Evolutionary conservation across 2,888 invertebrate species (phyloP).

Genomic region (Hofmannophila pseudospretella): DNA sequence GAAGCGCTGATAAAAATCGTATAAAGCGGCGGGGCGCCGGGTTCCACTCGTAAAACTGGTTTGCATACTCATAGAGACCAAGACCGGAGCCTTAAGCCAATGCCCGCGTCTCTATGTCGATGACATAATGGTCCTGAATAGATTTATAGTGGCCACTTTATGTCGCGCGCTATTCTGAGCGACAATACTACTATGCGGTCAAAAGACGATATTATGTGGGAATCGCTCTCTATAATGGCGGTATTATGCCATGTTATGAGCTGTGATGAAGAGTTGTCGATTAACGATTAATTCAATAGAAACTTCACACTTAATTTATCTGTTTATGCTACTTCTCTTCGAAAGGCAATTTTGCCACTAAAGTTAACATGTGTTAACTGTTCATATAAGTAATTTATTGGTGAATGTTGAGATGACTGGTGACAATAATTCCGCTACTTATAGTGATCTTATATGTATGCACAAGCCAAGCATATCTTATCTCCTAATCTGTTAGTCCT

Average conservation of each 20-base stretch:
- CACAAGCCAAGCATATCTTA: no score
- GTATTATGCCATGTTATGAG: neutral
- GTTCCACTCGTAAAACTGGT: neutral
- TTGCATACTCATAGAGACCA: neutral
- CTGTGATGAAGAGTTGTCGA: neutral
- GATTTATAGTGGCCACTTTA: slow-evolving; percentile 36
- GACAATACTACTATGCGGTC: neutral
- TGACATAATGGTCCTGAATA: slow-evolving; percentile 60
- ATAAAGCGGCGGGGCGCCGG: neutral
- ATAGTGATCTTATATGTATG: no score
- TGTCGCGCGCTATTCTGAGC: neutral
- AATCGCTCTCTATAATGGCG: neutral
- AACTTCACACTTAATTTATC: no score
- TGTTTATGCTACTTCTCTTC: no score
- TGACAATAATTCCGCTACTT: no score
- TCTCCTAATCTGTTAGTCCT: no score
- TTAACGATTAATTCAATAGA: no score
- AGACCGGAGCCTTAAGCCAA: slow-evolving; percentile 29
- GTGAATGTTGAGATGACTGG: no score
- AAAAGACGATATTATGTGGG: neutral
- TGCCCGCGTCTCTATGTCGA: slow-evolving; percentile 49
- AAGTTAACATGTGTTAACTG: no score
- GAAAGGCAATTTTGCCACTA: no score
- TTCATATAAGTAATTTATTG: no score
- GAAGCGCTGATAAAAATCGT: neutral